phyloP scores from a whole-genome alignment of 2,888 invertebrate species.

The Taphrorychus bicolor region DNA sequence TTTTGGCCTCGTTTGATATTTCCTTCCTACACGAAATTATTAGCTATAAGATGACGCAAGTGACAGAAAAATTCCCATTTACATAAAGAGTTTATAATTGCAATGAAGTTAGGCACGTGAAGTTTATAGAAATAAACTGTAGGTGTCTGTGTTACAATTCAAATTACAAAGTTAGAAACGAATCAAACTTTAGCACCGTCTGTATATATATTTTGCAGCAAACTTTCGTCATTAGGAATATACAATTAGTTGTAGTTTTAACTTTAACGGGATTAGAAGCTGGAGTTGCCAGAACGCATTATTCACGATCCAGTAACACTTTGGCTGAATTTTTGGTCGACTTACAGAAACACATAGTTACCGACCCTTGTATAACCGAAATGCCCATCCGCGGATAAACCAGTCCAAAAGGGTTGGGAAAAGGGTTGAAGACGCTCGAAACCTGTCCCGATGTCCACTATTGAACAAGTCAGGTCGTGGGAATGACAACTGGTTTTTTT shows the following conservation, averaged over 20 bases:
- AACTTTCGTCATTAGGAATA: conserved; percentile 42
- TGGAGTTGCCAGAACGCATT: too few relatives aligned
- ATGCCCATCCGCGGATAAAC: conserved; percentile 2
- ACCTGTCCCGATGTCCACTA: neutral
- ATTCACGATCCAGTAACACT: too few relatives aligned
- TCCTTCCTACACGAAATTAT: neutral
- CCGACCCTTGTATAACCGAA: neutral
- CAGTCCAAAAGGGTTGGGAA: conserved; percentile 14
- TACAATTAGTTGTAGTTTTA: conserved; percentile 40
- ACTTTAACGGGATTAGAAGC: conserved; percentile 18
- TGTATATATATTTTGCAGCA: conserved; percentile 39
- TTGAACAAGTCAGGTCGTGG: conserved; percentile 14
- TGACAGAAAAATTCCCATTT: conserved; percentile 1
- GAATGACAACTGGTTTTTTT: conserved; percentile 34
- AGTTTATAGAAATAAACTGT: conserved; percentile 38
- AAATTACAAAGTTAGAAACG: conserved; percentile 42
- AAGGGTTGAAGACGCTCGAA: conserved; percentile 16
- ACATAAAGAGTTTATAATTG: conserved; percentile 33
- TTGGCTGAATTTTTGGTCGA: neutral
- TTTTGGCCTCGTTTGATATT: neutral
- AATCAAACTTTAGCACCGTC: conserved; percentile 40
- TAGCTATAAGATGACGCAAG: too few relatives aligned
- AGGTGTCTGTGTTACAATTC: conserved; percentile 42
- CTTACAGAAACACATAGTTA: neutral
- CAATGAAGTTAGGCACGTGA: conserved; percentile 20